Conservation (phyloP, 2,797 vertebrate genomes). For the Eidolon dupreanum region DNA sequence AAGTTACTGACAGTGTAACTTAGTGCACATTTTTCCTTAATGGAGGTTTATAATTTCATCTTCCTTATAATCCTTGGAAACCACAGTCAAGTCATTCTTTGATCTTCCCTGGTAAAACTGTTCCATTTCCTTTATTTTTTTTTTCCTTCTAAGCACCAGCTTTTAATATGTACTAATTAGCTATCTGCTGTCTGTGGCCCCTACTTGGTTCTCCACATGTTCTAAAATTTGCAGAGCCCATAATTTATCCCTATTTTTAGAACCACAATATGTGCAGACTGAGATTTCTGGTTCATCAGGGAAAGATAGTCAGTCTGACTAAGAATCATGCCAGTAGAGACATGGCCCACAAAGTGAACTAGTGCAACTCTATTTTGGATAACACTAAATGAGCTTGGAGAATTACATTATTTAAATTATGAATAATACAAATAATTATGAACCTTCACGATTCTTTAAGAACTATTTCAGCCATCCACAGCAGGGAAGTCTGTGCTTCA, state of each 20-base stretch:
- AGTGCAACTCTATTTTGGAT: background rate
- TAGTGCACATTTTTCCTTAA: background rate
- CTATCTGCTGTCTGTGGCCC: background rate
- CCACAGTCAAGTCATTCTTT: background rate
- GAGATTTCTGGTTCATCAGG: background rate
- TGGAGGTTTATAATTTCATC: background rate
- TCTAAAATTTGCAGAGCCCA: conserved; percentile 1
- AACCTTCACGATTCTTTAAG: background rate
- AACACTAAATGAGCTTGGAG: background rate
- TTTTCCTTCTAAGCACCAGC: background rate
- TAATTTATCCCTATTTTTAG: background rate
- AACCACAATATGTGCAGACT: background rate
- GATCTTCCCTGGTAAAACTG: background rate
- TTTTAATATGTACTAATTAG: background rate
- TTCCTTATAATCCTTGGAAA: conserved; percentile 25
- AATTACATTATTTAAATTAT: background rate
- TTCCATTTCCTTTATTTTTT: background rate
- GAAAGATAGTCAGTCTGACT: background rate
- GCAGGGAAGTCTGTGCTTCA: background rate
- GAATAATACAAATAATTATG: conserved; percentile 21
- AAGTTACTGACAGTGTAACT: background rate
- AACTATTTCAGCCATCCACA: background rate
- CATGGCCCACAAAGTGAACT: background rate
- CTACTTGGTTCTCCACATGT: background rate
- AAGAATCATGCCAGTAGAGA: background rate